phyloP scores from a whole-genome alignment of 2,113 vertebrate genomes.

The Lycocorax pyrrhopterus region DNA sequence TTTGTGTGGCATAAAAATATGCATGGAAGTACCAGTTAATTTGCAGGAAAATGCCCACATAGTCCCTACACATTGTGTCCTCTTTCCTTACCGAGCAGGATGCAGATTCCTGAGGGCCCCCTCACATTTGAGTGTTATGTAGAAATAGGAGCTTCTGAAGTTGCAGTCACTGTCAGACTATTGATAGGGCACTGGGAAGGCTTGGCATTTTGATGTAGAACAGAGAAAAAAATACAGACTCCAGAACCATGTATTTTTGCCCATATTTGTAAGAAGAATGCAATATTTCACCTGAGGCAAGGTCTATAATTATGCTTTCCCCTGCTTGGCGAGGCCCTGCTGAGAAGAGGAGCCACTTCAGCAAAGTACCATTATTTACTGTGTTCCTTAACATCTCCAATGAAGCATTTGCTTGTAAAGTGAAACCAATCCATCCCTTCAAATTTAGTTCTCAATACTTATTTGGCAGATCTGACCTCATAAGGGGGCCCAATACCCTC shows the following conservation, averaged over 20 bases:
- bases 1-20: not conserved
- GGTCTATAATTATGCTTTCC: not conserved
- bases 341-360: conserved; percentile 1
- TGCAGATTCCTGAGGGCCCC: not conserved
- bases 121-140: not conserved
- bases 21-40: not conserved
- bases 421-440: conserved; percentile 23
- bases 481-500: not conserved
- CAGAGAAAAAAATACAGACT: not conserved
- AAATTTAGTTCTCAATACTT: conserved; percentile 8
- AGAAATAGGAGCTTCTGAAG: not conserved
- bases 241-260: not conserved
- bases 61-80: not conserved
- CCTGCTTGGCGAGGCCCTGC: not conserved
- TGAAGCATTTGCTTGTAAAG: not conserved
- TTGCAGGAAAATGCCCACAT: not conserved
- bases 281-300: not conserved
- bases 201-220: not conserved
- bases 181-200: not conserved
- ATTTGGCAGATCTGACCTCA: not conserved
- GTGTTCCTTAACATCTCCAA: not conserved
- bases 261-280: not conserved
- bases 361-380: not conserved
- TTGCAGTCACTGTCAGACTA: not conserved
- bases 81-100: not conserved